Evolutionary conservation across 2,888 invertebrate genomes (phyloP).

Genomic region (Gastrophysa polygoni): DNA sequence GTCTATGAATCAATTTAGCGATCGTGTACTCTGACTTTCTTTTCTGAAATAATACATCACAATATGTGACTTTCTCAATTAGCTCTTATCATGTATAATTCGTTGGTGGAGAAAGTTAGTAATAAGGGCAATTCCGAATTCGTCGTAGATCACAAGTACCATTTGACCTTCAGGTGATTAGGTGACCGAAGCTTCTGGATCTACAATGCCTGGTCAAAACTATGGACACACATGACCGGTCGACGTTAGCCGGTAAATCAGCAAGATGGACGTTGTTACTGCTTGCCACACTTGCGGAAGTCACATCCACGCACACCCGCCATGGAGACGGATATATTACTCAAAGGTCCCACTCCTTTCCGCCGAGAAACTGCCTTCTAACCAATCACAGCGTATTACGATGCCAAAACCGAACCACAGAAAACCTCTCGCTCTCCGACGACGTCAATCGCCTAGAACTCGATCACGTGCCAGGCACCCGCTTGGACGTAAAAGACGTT

Average conservation of each 20-base stretch:
- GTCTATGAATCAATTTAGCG: too few relatives aligned
- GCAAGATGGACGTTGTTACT: conserved; percentile 37
- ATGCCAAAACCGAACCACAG: conserved; percentile 38
- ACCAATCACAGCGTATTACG: conserved; percentile 33
- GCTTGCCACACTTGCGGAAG: conserved; percentile 33
- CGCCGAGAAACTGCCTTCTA: conserved; percentile 31
- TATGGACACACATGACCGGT: conserved; percentile 51
- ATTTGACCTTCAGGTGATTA: conserved; percentile 2
- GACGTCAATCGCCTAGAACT: conserved; percentile 60
- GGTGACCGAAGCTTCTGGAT: conserved; percentile 19
- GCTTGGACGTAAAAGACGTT: conserved; percentile 52
- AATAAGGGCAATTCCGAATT: too few relatives aligned
- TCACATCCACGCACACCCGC: conserved; percentile 42
- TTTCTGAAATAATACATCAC: too few relatives aligned
- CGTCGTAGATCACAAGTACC: too few relatives aligned
- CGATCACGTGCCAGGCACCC: conserved; percentile 56
- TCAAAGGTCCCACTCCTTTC: conserved; percentile 24
- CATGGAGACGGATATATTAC: conserved; percentile 39
- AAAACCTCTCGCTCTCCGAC: conserved; percentile 41
- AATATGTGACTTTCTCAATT: too few relatives aligned
- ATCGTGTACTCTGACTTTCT: too few relatives aligned
- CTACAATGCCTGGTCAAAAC: conserved; percentile 45
- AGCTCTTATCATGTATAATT: too few relatives aligned
- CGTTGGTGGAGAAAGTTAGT: too few relatives aligned
- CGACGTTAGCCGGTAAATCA: conserved; percentile 44